These are phyloP conservation scores for Ctenomys sociabilis DNA, from an alignment of 2,113 vertebrate species.

Conservation along the genomic window DNA sequence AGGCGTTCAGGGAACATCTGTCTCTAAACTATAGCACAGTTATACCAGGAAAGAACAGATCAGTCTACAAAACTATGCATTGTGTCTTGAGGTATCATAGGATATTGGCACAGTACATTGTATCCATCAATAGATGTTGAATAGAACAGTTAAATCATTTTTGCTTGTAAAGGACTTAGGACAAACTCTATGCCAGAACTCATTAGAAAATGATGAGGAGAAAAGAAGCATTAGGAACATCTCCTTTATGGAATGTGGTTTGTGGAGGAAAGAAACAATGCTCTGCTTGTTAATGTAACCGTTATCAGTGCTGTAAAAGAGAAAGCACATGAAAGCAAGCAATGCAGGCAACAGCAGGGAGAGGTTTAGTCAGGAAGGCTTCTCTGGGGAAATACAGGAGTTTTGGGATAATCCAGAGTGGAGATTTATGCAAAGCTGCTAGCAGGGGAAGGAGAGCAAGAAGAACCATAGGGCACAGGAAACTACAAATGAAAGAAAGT, in stretches of 20 bases:
- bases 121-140: neutral
- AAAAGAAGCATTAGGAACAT: neutral
- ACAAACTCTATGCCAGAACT: neutral
- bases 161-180: neutral
- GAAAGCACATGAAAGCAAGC: neutral
- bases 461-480: neutral
- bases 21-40: neutral
- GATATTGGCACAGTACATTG: neutral
- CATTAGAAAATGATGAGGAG: neutral
- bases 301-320: neutral
- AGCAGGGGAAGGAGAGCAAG: neutral
- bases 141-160: neutral
- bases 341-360: neutral
- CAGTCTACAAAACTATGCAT: neutral
- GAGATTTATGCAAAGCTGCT: neutral
- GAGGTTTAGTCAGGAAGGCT: neutral
- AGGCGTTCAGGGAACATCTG: neutral
- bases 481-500: neutral
- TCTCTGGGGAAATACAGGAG: neutral
- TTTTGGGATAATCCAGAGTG: neutral
- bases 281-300: neutral
- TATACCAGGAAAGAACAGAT: neutral
- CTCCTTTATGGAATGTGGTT: neutral
- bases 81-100: neutral
- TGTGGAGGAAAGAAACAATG: neutral